Conservation (phyloP, 2,113 vertebrate genomes). For the Azemiops feae region DNA sequence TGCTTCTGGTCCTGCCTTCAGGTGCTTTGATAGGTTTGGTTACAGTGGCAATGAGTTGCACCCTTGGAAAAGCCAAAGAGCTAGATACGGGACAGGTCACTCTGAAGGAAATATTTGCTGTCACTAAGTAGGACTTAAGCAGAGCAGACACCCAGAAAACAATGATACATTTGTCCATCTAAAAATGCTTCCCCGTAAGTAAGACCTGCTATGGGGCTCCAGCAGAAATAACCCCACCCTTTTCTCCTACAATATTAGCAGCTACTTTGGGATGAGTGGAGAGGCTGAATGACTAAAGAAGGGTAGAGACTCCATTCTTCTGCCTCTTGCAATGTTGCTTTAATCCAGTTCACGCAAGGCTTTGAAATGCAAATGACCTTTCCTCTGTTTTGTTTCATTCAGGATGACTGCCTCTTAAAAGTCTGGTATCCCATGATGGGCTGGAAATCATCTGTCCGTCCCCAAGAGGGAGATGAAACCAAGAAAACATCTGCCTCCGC, state of each 20-base stretch:
- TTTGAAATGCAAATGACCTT: neutral
- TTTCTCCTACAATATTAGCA: neutral
- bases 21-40: too few relatives aligned
- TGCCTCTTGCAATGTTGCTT: neutral
- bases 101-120: too few relatives aligned
- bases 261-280: neutral
- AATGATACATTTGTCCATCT: neutral
- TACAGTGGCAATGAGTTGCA: too few relatives aligned
- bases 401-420: constrained; percentile 98
- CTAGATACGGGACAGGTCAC: too few relatives aligned
- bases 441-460: constrained; percentile 93
- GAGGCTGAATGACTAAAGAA: neutral
- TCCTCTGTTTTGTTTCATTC: constrained; percentile 37
- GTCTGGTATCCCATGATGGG: constrained; percentile 96
- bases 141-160: too few relatives aligned
- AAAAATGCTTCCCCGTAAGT: neutral
- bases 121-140: too few relatives aligned
- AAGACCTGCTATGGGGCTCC: neutral
- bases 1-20: too few relatives aligned
- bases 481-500: constrained; percentile 67
- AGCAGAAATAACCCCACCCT: neutral
- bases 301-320: neutral
- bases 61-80: too few relatives aligned
- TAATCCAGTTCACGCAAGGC: too few relatives aligned
- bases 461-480: constrained; percentile 84